Base-by-base conservation (phyloP, 2,888 invertebrate genomes). In the Drosophila greeni region DNA sequence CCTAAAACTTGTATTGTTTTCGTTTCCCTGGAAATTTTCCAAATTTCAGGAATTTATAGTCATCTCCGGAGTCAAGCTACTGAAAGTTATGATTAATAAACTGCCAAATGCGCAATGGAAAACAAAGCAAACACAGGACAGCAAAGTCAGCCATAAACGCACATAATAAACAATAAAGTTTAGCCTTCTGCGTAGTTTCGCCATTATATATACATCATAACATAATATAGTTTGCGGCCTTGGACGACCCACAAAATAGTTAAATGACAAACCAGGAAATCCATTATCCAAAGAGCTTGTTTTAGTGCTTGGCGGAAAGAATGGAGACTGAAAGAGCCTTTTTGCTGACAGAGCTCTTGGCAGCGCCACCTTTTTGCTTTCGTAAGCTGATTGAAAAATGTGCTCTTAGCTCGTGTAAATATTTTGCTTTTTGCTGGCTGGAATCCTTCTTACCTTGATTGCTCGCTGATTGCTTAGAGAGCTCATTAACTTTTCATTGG, bases 51-150 rank as follows among this genome's bases (percentile, higher is more conserved):
- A 62, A 37, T 62, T 62, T 62, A 36, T 20, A n/a, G 31, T 6
- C 61, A 60, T 40, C 11, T 24, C 26, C 23, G 45, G 26, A 57
- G 55, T 36, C 37, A 54, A 62, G 67, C 52, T 64, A 58, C 56
- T 64, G 67, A 36, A 66, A 60, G 66, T 58, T 67, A 64, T 64
- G 70, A 70, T 70, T 66, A 76, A 72, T 66, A 78, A 72, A 72
- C 61, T 60, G 59, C 51, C 31, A 67, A 57, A 24, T 49, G 43
- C 53, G 54, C 42, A 52, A 33, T 34, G 34, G 39, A 26, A 45
- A 31, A 23, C 33, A 18, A 45, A 65, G 36, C 45, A 51, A 49
- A 47, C 49, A 68, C 18, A 11, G 24, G 48, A 66, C 11, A 42
- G 31, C 56, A 60, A 14, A 42, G 54, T 34, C 43, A 37, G 34